Percentiles rank a stretch among this genome's conserved stretches.
These are phyloP conservation scores for Sapajus apella DNA, from an alignment of 2,113 vertebrate species.

Conservation along the genomic window DNA sequence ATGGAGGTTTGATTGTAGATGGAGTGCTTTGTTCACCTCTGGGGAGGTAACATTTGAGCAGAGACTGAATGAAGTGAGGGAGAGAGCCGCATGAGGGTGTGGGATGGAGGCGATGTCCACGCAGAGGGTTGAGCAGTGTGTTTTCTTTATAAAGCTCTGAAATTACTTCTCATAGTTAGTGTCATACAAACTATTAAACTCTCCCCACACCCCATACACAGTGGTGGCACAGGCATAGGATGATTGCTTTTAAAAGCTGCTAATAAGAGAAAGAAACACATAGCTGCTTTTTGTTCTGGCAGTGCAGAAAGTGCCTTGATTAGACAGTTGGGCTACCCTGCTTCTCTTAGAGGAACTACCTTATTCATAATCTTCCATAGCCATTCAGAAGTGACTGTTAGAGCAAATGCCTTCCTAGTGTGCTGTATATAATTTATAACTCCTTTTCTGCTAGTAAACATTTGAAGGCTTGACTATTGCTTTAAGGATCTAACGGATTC, in stretches of 20 bases:
- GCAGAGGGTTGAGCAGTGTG: background rate
- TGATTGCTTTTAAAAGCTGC: background rate
- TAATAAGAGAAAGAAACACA: background rate
- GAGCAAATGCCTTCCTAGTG: background rate
- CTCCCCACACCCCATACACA: background rate
- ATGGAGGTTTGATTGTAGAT: background rate
- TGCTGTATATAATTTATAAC: background rate
- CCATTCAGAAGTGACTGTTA: background rate
- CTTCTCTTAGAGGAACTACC: background rate
- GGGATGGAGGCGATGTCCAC: fast-evolving
- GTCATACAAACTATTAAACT: background rate
- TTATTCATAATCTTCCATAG: background rate
- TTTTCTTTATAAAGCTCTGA: background rate
- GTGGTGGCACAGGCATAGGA: background rate
- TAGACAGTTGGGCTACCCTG: background rate
- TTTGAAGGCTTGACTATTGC: background rate
- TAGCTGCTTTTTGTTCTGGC: background rate
- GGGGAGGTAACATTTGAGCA: background rate
- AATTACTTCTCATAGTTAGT: background rate
- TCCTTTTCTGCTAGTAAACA: background rate
- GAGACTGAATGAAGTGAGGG: background rate
- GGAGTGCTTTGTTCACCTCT: no score
- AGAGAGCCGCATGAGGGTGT: background rate
- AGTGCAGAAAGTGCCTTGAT: no score
- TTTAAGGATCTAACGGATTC: constrained; percentile 15